Base-by-base conservation (phyloP, 2,797 vertebrate genomes). In the Nannoperca obscura region DNA sequence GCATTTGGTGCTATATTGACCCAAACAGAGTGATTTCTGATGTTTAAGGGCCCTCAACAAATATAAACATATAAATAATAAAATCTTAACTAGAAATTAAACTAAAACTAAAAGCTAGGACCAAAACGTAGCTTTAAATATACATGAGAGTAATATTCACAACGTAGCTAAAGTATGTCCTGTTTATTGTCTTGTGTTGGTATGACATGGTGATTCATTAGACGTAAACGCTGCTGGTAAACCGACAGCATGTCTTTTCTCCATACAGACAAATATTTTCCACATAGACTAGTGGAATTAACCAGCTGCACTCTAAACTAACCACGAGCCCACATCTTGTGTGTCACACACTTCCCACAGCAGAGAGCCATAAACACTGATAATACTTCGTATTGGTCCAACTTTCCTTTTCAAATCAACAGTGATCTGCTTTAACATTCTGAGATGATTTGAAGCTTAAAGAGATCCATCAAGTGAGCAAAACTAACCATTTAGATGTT, bases 331-430 rank as follows among this genome's bases (percentile, higher is more conserved):
- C 20, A n/a, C n/a, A n/a, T n/a, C n/a, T n/a, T n/a, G n/a, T n/a
- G n/a, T n/a, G n/a, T n/a, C n/a, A n/a, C n/a, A n/a, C n/a, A n/a
- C n/a, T n/a, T n/a, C n/a, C n/a, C n/a, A n/a, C n/a, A n/a, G 17
- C 30, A 64, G 52, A 50, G 12, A 58, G 10, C 19, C 49, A 15
- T 10, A 55, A 0, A 64, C 36, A 54, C 34, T 66, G 30, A 50
- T 19, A 64, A 50, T n/a, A 65, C 30, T 65, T 72, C 13, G 14
- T 22, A 32, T 19, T 55, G 5, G 32, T 27, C 62, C 36, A 73
- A 65, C 42, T 38, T 53, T 46, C n/a, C 36, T 62, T 46, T 52
- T 34, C 1, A 67, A 57, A 78, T 67, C 46, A 52, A 59, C 50
- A 52, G 13, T n/a, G n/a, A 32, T 15, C 1, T 59, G 53, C 4